Conservation (phyloP, 2,797 vertebrate genomes). For the Jordanella pulchra region DNA sequence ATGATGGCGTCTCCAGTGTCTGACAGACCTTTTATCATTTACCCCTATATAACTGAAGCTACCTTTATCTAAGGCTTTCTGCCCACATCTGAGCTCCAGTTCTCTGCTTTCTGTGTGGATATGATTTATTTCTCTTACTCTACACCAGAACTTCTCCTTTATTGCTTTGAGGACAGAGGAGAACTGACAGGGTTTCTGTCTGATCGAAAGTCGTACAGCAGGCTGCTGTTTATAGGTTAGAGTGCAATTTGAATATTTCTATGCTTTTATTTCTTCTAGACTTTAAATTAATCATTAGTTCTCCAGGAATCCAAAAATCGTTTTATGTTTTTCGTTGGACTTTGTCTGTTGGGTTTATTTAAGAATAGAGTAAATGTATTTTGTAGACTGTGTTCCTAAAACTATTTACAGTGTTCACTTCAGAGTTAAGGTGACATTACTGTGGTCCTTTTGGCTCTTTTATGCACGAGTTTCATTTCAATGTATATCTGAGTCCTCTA, state of each 20-base stretch:
- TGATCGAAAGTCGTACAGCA: background rate
- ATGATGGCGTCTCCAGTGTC: slow-evolving; percentile 4
- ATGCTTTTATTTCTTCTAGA: background rate
- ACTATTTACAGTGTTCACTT: too few relatives aligned
- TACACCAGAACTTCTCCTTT: slow-evolving; percentile 7
- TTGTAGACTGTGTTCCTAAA: too few relatives aligned
- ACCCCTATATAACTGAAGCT: slow-evolving; percentile 29
- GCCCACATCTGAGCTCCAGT: slow-evolving; percentile 22
- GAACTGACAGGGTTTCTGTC: background rate
- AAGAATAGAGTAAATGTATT: background rate
- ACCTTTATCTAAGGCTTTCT: slow-evolving; percentile 19
- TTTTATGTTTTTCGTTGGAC: background rate
- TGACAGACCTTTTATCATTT: slow-evolving; percentile 36
- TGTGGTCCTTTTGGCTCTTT: background rate
- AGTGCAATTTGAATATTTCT: background rate
- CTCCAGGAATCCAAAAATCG: background rate
- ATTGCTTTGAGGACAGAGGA: background rate
- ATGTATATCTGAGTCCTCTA: background rate
- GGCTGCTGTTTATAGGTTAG: too few relatives aligned
- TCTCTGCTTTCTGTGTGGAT: background rate
- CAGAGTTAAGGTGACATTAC: background rate
- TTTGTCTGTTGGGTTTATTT: background rate
- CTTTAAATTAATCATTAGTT: background rate
- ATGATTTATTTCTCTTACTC: slow-evolving; percentile 10
- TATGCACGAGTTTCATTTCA: background rate